Evolutionary conservation across 2,888 invertebrate genomes (phyloP), one percentile per base, ranked within the genome.

Genomic region (Caenorhabditis macrosperma): DNA sequence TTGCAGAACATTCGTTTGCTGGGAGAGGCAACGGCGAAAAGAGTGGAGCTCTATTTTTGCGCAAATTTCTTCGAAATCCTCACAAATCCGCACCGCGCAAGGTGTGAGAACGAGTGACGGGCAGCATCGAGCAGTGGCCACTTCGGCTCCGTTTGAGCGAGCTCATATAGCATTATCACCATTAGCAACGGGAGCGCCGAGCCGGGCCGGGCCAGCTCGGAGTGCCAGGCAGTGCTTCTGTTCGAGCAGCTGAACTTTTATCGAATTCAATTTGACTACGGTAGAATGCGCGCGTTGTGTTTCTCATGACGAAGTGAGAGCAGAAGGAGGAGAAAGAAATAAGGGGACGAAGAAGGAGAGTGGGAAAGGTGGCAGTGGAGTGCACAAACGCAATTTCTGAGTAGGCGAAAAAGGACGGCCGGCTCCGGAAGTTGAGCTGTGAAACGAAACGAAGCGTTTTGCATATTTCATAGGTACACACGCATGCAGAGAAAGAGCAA

Each of bases 151-250:
- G 44, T 17, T 20, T 9, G 7, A 17, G 17, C 9, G 59, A 38
- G 38, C 52, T 12, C 22, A 24, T 22, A 68, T 33, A 48, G 38
- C 38, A 66, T 54, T 72, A 72, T 72, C 72, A 64, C 72, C 72
- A 63, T 63, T 72, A 72, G 72, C 72, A 72, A 72, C n/a, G n/a
- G n/a, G n/a, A n/a, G n/a, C n/a, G n/a, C 68, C 60, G 60, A 50
- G 20, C 60, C 28, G 33, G 41, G 15, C 9, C 38, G 46, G 64
- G 28, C 17, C 30, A 15, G 71, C 61, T 69, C 59, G 44, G 28
- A 17, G 63, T 55, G 55, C 48, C 57, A 12, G 72, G 55, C 63
- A 48, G 63, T 57, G 63, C 26, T 57, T 33, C 48, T 24, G 30
- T 33, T 30, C 44, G n/a, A 1, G 52, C 35, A 57, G 35, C 57